phyloP scores from a whole-genome alignment of 2,797 vertebrate species.

The Enteromius treurensis region DNA sequence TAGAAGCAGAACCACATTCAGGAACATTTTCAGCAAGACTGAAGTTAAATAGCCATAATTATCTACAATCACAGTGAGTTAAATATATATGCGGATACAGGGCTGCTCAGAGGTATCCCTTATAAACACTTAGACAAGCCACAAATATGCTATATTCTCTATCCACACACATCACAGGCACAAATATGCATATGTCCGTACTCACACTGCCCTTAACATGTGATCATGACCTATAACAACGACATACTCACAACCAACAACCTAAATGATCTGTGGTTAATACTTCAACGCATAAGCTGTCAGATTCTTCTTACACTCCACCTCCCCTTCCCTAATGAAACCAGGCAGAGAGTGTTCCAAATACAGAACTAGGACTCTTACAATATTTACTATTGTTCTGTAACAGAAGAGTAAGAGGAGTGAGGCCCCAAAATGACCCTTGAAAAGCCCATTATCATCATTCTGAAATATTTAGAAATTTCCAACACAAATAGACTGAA shows the following conservation, averaged over 20 bases:
- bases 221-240: background rate
- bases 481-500: background rate
- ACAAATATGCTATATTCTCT: constrained; percentile 45
- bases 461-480: background rate
- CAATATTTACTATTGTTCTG: constrained; percentile 28
- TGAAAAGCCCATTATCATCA: background rate
- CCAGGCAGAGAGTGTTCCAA: constrained; percentile 21
- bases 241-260: constrained; percentile 17
- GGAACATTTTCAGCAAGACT: constrained; percentile 49
- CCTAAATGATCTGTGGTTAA: constrained; percentile 20
- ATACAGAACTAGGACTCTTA: constrained; percentile 28
- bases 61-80: constrained; percentile 57
- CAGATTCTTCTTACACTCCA: constrained; percentile 24
- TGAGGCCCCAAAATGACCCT: constrained; percentile 1
- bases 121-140: constrained; percentile 48
- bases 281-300: constrained; percentile 19
- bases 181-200: constrained; percentile 25
- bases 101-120: constrained; percentile 44
- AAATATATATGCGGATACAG: constrained; percentile 55
- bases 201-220: constrained; percentile 1
- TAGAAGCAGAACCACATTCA: constrained; percentile 55
- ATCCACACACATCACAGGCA: constrained; percentile 36
- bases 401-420: background rate
- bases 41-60: constrained; percentile 57
- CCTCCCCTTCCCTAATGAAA: constrained; percentile 21